Conservation (phyloP, 2,797 vertebrate species). For the Anguilla obscura region DNA sequence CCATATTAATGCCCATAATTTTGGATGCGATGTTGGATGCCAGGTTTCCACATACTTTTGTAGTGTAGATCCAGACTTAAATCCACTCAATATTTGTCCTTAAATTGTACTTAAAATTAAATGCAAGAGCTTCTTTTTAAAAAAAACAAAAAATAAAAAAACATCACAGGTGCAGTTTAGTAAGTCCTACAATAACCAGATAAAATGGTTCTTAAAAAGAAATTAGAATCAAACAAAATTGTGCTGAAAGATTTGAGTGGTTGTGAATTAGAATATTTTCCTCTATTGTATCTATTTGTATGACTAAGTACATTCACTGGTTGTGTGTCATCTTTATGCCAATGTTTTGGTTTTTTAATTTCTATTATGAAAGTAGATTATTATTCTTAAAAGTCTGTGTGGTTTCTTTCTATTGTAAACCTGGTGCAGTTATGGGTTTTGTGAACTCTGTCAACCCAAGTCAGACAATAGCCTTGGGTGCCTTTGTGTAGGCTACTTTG, state of each 20-base stretch:
- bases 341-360: not conserved
- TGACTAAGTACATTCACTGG: not conserved
- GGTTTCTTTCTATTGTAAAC: not conserved
- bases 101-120: too few species aligned
- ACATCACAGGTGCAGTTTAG: not conserved
- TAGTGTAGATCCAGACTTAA: too few species aligned
- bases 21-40: too few species aligned
- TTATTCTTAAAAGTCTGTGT: not conserved
- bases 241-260: not conserved
- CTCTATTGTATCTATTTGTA: not conserved
- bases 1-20: too few species aligned
- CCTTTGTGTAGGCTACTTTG: not conserved
- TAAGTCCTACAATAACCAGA: not conserved
- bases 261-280: not conserved
- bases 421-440: not conserved
- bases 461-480: not conserved
- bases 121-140: too few species aligned
- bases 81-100: too few species aligned
- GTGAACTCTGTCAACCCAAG: not conserved
- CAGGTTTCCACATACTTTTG: too few species aligned
- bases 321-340: not conserved
- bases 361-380: not conserved
- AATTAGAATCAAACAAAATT: not conserved
- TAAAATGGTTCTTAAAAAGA: not conserved
- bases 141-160: too few species aligned